Evolutionary conservation across 2,113 vertebrate genomes (phyloP).

Genomic region (Camelus dromedarius): DNA sequence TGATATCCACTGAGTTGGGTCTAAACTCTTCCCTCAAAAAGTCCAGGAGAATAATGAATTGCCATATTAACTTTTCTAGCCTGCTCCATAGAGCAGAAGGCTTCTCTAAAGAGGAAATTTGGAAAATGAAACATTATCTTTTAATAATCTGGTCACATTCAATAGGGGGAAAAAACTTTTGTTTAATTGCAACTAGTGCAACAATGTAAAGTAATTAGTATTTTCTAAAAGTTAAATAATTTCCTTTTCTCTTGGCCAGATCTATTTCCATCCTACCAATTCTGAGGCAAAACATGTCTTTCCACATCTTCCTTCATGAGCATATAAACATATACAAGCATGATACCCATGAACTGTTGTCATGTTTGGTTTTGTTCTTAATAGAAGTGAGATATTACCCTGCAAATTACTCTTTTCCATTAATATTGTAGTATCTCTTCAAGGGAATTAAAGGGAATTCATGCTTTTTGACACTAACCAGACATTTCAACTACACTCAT

Average conservation of each 20-base stretch:
- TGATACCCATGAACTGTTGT: background rate
- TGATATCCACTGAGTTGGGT: background rate
- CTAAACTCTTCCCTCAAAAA: background rate
- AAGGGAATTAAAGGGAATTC: conserved; percentile 32
- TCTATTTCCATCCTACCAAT: background rate
- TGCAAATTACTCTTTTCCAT: background rate
- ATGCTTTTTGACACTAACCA: background rate
- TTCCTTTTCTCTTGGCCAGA: background rate
- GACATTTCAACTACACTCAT: background rate
- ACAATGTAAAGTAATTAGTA: background rate
- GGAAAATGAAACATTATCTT: background rate
- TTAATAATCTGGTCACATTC: background rate
- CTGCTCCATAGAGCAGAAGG: background rate
- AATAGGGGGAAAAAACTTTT: background rate
- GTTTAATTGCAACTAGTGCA: background rate
- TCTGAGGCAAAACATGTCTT: background rate
- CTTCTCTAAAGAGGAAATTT: background rate
- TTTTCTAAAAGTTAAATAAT: background rate
- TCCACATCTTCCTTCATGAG: background rate
- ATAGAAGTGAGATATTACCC: background rate
- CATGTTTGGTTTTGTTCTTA: background rate
- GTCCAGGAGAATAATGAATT: background rate
- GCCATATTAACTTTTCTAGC: conserved; percentile 15
- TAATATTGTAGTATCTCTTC: background rate
- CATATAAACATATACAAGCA: background rate